Evolutionary conservation across 2,113 vertebrate genomes (phyloP), one percentile per base, ranked within the genome.

Genomic region (Corydoras sp.): DNA sequence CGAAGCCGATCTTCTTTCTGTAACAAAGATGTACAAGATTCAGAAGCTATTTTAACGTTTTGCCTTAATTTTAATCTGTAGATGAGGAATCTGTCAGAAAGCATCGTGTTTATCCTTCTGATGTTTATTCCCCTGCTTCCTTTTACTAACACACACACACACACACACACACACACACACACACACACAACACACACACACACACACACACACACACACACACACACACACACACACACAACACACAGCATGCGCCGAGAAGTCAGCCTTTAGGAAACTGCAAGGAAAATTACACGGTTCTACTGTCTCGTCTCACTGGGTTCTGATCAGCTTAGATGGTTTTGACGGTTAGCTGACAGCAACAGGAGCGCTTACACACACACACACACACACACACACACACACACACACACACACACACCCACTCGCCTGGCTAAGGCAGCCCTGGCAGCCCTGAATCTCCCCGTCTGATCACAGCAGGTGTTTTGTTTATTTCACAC

Each of bases 341-440:
- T 76, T 53, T 71, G 64, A 71, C 43, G 53, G 50, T 29, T 43
- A 65, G 48, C 53, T 66, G 62, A 65, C 62, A 71, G 56, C 29
- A 24, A 50, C 51, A 30, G 48, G 24, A 51, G 55, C 30, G 18
- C 5, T 50, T 15, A 48, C 12, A 49, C 29, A 53, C 59, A 61
- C 59, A 60, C 29, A 61, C 29, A 32, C 66, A 68, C 66, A 58
- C 54, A 58, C 66, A 68, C 30, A 58, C 54, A 71, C 69, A 60
- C n/a, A 48, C 12, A 49, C 18, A 24, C 18, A 24, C 18, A 13
- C 31, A 14, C 30, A 6, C 31, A 59, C 53, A 50, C 18, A 24
- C 18, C 18, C 61, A 50, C 50, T 49, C 62, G n/a, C 29, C 60
- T 3, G 30, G 24, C 15, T 30, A 62, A 48, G 7, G 2, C n/a